These are phyloP conservation scores for Drosophila takahashii DNA, from an alignment of 1,140 invertebrate genomes.

Conservation along the genomic window DNA sequence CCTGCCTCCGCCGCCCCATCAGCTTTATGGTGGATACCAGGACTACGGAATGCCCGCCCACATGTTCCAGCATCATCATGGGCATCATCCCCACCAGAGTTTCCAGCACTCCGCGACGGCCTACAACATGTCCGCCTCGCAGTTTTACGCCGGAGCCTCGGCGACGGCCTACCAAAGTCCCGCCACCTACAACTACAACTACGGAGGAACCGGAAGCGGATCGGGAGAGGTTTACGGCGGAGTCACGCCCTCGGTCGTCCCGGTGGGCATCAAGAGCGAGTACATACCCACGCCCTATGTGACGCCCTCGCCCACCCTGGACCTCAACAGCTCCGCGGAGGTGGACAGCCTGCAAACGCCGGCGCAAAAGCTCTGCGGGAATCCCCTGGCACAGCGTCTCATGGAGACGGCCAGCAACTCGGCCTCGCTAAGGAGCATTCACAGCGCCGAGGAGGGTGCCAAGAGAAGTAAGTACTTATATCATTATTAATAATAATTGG, in stretches of 20 bases:
- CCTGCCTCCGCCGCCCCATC: conserved; percentile 47
- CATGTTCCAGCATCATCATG: conserved; percentile 62
- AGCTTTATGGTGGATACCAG: conserved; percentile 63
- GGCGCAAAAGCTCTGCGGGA: conserved; percentile 43
- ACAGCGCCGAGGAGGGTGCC: conserved; percentile 25
- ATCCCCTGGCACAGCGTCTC: conserved; percentile 48
- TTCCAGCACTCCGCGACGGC: conserved; percentile 46
- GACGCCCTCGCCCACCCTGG: conserved; percentile 79
- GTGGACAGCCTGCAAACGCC: conserved; percentile 63
- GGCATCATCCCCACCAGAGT: conserved; percentile 64
- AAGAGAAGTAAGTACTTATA: conserved; percentile 64
- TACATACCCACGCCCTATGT: conserved; percentile 81
- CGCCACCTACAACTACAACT: conserved; percentile 66
- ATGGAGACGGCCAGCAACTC: conserved; percentile 53
- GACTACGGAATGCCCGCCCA: conserved; percentile 68
- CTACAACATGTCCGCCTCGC: conserved; percentile 64
- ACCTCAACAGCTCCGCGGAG: conserved; percentile 78
- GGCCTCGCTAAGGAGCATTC: conserved; percentile 38
- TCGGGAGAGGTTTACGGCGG: conserved; percentile 44
- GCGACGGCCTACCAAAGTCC: conserved; percentile 58
- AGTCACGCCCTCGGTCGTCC: conserved; percentile 18
- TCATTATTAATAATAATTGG: too few species aligned
- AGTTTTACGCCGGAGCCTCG: conserved; percentile 61
- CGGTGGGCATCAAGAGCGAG: conserved; percentile 62
- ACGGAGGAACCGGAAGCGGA: conserved; percentile 21